A percentile compares a stretch with the other conserved stretches of the same genome.
Conservation (phyloP, 2,113 vertebrate species). For the Leuciscus idus region DNA sequence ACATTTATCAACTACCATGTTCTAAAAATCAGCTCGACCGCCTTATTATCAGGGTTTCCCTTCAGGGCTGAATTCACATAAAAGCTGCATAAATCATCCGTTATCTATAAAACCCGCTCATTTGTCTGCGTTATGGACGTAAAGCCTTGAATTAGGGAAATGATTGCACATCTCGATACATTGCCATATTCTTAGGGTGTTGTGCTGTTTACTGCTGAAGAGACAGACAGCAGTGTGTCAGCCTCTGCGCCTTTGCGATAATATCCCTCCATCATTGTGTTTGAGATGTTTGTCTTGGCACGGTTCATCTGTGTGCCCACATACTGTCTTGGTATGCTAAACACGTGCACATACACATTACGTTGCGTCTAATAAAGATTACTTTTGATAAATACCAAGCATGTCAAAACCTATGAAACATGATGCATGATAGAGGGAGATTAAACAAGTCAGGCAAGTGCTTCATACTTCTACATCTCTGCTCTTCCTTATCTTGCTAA, state of each 20-base stretch:
- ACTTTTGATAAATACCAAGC: constrained; percentile 36
- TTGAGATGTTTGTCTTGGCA: constrained; percentile 44
- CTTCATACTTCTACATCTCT: constrained; percentile 25
- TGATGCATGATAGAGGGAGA: constrained; percentile 43
- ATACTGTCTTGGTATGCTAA: constrained; percentile 23
- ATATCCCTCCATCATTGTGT: constrained; percentile 32
- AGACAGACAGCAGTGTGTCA: constrained; percentile 18
- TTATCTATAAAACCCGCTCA: constrained; percentile 6
- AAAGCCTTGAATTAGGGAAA: constrained; percentile 12
- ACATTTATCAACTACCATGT: neutral
- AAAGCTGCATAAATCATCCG: neutral
- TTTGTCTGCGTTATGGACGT: constrained; percentile 30
- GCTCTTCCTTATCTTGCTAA: constrained; percentile 7
- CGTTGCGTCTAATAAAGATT: constrained; percentile 47
- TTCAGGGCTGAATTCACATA: neutral
- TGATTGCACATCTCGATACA: neutral
- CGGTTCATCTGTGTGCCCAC: constrained; percentile 12
- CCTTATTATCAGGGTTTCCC: neutral
- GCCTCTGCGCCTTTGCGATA: constrained; percentile 38
- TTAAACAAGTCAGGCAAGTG: constrained; percentile 23
- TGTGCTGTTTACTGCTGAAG: constrained; percentile 6
- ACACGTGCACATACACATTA: neutral
- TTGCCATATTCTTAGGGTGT: neutral
- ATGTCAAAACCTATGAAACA: constrained; percentile 35
- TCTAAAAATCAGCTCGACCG: neutral